These are phyloP conservation scores for Heliconius ethilla DNA, from an alignment of 2,888 invertebrate genomes.

Conservation along the genomic window DNA sequence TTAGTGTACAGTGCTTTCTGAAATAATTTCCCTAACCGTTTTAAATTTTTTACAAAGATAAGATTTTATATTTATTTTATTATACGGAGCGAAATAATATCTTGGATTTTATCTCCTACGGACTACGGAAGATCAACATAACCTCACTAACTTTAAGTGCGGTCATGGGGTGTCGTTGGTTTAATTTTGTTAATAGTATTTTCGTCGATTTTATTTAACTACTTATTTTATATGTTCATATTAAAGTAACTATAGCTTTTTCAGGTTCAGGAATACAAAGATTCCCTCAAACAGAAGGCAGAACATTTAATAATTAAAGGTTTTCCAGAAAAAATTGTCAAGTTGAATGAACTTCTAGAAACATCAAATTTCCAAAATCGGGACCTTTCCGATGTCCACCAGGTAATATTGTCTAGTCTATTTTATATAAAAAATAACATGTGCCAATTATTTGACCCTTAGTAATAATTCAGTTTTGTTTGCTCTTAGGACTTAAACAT, in stretches of 20 bases:
- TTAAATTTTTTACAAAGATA: background rate
- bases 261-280: conserved; percentile 95
- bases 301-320: conserved; percentile 93
- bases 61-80: background rate
- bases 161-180: conserved; percentile 48
- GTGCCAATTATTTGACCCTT: too few species aligned
- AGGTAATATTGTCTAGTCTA: conserved; percentile 63
- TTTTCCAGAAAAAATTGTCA: conserved; percentile 96
- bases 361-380: conserved; percentile 91
- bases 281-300: conserved; percentile 92
- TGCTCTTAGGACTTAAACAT: conserved; percentile 88
- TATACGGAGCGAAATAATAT: background rate
- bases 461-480: background rate
- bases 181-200: conserved; percentile 26
- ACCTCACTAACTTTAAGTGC: conserved; percentile 47
- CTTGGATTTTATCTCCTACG: background rate
- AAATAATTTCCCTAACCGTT: conserved; percentile 24
- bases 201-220: conserved; percentile 16
- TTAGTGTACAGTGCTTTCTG: conserved; percentile 38
- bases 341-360: conserved; percentile 92
- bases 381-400: conserved; percentile 89
- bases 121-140: conserved; percentile 48
- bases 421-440: background rate
- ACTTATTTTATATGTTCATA: background rate
- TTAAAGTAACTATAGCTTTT: conserved; percentile 36